Evolutionary conservation across 1,140 invertebrate species (phyloP).

Genomic region (Drosophila punjabiensis): DNA sequence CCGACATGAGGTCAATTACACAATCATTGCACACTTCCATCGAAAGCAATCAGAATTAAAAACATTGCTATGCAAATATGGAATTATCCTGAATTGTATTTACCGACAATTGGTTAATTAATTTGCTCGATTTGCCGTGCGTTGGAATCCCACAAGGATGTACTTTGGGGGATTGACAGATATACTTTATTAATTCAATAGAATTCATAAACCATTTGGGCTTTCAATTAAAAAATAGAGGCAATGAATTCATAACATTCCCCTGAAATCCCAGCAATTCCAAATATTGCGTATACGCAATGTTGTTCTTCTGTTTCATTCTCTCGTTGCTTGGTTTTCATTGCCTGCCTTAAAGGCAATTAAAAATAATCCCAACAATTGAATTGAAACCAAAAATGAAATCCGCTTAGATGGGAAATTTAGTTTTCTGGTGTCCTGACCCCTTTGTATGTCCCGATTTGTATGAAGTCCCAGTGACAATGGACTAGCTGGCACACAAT

Average conservation of each 20-base stretch:
- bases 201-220: background rate
- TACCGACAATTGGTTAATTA: constrained; percentile 15
- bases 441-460: constrained; percentile 24
- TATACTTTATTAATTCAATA: background rate
- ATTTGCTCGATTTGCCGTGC: constrained; percentile 3
- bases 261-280: background rate
- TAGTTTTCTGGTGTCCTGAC: constrained; percentile 22
- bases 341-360: constrained; percentile 1
- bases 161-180: background rate
- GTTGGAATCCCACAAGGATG: background rate
- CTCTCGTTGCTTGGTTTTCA: background rate
- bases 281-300: constrained; percentile 31
- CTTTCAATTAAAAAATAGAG: background rate
- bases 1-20: constrained; percentile 26
- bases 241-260: background rate
- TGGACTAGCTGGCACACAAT: constrained; percentile 12
- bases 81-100: constrained; percentile 1
- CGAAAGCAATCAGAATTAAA: background rate
- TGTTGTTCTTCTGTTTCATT: background rate
- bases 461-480: constrained; percentile 17
- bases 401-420: constrained; percentile 16
- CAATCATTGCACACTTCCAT: constrained; percentile 12
- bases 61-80: constrained; percentile 4
- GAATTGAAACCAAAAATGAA: constrained; percentile 10
- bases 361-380: constrained; percentile 16